phyloP scores from a whole-genome alignment of 2,888 invertebrate species.

The Galerucella pusilla region DNA sequence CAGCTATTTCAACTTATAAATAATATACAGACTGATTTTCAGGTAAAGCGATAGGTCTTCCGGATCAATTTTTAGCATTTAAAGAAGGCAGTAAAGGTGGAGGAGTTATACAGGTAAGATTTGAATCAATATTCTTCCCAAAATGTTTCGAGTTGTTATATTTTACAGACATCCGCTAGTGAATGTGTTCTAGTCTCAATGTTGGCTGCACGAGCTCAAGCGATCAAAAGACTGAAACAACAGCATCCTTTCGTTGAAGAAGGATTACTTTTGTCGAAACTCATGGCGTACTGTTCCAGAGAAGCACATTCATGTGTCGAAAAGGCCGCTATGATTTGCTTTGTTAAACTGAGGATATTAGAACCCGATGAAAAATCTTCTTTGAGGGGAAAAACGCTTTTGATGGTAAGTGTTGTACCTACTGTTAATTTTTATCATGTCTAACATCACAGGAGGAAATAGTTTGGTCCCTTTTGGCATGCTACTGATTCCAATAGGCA shows the following conservation, averaged over 20 bases:
- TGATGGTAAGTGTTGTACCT: slow-evolving; percentile 69
- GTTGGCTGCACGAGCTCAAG: slow-evolving; percentile 91
- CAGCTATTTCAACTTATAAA: not conserved
- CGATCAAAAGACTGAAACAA: slow-evolving; percentile 85
- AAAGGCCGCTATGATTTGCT: slow-evolving; percentile 94
- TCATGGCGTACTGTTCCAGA: slow-evolving; percentile 93
- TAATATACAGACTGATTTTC: slow-evolving; percentile 36
- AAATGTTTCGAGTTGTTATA: not conserved
- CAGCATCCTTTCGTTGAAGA: slow-evolving; percentile 90
- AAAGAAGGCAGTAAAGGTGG: slow-evolving; percentile 90
- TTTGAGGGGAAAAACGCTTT: slow-evolving; percentile 82
- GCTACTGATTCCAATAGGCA: too few relatives aligned
- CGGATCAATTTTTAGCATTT: slow-evolving; percentile 86
- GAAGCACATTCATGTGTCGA: slow-evolving; percentile 94
- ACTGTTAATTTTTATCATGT: too few relatives aligned
- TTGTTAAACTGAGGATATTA: slow-evolving; percentile 88
- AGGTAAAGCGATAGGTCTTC: slow-evolving; percentile 93
- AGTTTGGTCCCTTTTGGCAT: too few relatives aligned
- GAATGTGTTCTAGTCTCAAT: slow-evolving; percentile 94
- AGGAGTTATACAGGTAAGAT: slow-evolving; percentile 90
- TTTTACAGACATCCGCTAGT: slow-evolving; percentile 85
- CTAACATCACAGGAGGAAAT: too few relatives aligned
- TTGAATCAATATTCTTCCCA: not conserved
- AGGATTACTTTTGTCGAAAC: slow-evolving; percentile 87
- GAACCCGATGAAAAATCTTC: slow-evolving; percentile 88